These are phyloP conservation scores for Parazoanthus atlanticus DNA, from an alignment of 92 coral and sea anemone species.

Conservation along the genomic window DNA sequence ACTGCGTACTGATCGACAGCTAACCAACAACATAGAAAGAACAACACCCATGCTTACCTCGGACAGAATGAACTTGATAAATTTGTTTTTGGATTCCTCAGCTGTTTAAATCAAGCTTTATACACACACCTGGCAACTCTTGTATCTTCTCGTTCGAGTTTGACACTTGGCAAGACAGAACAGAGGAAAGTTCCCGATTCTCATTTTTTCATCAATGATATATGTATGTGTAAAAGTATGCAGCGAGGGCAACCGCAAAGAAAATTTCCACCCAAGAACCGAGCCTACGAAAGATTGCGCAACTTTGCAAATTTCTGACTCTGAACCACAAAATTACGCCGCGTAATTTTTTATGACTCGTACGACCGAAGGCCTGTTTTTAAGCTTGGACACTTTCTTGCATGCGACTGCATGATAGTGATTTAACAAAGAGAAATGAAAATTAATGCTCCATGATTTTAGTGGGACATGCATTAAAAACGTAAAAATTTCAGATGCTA, in stretches of 20 bases:
- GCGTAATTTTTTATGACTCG: not conserved
- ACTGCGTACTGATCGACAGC: constrained; percentile 2
- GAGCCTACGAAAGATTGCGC: not conserved
- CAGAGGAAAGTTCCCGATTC: not conserved
- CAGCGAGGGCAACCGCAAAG: not conserved
- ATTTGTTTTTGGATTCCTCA: not conserved
- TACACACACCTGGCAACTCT: not conserved
- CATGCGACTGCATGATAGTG: too few relatives aligned
- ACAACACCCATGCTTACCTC: constrained; percentile 1
- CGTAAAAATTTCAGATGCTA: too few relatives aligned
- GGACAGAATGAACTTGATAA: not conserved
- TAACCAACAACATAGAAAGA: not conserved
- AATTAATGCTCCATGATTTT: too few relatives aligned
- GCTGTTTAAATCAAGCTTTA: not conserved
- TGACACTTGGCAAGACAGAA: not conserved
- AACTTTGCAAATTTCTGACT: not conserved
- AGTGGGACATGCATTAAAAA: too few relatives aligned
- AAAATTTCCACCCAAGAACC: not conserved
- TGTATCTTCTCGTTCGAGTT: not conserved
- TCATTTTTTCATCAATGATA: not conserved
- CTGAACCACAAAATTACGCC: constrained; percentile 2
- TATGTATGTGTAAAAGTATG: not conserved
- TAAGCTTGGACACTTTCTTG: too few relatives aligned
- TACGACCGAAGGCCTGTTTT: not conserved
- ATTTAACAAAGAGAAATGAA: too few relatives aligned